Percentiles rank a stretch among this genome's conserved stretches.
Conservation (phyloP, 2,888 invertebrate genomes). For the Lasioglossum pauxillum region DNA sequence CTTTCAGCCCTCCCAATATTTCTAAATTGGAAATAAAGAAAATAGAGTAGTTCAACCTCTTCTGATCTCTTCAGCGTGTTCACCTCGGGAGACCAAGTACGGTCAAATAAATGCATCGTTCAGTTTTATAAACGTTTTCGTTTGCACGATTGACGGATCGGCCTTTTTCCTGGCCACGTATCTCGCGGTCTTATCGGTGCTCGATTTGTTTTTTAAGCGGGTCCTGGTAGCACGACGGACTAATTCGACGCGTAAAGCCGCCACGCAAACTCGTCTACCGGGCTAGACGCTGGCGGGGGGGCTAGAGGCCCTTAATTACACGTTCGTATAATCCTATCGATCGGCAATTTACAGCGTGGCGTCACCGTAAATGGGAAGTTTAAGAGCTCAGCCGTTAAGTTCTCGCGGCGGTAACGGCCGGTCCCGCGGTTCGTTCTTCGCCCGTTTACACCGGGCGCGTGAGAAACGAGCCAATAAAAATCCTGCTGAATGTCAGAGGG, state of each 20-base stretch:
- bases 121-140: constrained; percentile 21
- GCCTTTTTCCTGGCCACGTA: constrained; percentile 37
- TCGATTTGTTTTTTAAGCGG: constrained; percentile 35
- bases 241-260: constrained; percentile 46
- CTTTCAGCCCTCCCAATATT: background rate
- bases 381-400: constrained; percentile 63
- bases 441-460: constrained; percentile 43
- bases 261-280: constrained; percentile 37
- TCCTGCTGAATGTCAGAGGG: constrained; percentile 41
- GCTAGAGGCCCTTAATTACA: constrained; percentile 56
- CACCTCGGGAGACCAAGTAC: background rate
- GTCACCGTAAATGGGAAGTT: constrained; percentile 65
- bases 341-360: constrained; percentile 57
- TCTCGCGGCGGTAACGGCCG: constrained; percentile 20
- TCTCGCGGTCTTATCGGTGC: constrained; percentile 41
- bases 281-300: background rate
- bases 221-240: background rate
- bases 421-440: constrained; percentile 27
- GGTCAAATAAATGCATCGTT: constrained; percentile 22
- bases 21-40: background rate
- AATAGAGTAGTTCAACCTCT: background rate
- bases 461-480: constrained; percentile 62
- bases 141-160: constrained; percentile 22
- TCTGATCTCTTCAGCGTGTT: background rate
- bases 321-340: constrained; percentile 64